phyloP scores from a whole-genome alignment of 2,888 invertebrate species.

The Noctua pronuba region DNA sequence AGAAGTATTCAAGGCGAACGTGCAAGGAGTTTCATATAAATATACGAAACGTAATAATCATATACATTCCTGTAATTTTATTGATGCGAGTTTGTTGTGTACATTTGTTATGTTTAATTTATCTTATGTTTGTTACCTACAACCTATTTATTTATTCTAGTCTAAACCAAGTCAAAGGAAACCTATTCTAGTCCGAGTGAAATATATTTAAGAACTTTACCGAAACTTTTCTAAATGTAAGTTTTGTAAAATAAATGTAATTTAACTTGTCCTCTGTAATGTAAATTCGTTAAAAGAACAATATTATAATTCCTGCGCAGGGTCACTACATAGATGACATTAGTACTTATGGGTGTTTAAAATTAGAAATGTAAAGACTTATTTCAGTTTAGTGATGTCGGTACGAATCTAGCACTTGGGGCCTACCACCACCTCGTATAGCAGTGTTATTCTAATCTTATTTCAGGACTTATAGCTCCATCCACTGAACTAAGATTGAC shows the following conservation, averaged over 20 bases:
- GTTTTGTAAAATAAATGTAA: conserved; percentile 75
- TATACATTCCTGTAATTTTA: conserved; percentile 79
- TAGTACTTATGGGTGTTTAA: conserved; percentile 71
- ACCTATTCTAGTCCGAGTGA: conserved; percentile 74
- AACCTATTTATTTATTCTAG: conserved; percentile 75
- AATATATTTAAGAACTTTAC: conserved; percentile 64
- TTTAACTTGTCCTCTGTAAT: conserved; percentile 73
- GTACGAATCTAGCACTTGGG: conserved; percentile 52
- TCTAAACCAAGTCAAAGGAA: conserved; percentile 73
- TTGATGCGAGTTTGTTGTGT: conserved; percentile 72
- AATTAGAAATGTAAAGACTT: conserved; percentile 66
- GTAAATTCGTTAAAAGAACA: conserved; percentile 71
- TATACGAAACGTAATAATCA: conserved; percentile 62
- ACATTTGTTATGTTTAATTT: conserved; percentile 76
- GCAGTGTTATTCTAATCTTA: background rate
- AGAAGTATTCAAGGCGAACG: conserved; percentile 21
- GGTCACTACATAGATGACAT: conserved; percentile 70
- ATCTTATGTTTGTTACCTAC: conserved; percentile 74
- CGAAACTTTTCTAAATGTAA: conserved; percentile 68
- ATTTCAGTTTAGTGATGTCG: conserved; percentile 64
- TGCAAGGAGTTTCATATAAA: conserved; percentile 52
- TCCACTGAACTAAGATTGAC: background rate
- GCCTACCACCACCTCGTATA: background rate
- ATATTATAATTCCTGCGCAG: conserved; percentile 74
- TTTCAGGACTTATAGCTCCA: background rate